These are phyloP conservation scores for Hydriomena furcata DNA, from an alignment of 2,888 invertebrate genomes.

Conservation along the genomic window DNA sequence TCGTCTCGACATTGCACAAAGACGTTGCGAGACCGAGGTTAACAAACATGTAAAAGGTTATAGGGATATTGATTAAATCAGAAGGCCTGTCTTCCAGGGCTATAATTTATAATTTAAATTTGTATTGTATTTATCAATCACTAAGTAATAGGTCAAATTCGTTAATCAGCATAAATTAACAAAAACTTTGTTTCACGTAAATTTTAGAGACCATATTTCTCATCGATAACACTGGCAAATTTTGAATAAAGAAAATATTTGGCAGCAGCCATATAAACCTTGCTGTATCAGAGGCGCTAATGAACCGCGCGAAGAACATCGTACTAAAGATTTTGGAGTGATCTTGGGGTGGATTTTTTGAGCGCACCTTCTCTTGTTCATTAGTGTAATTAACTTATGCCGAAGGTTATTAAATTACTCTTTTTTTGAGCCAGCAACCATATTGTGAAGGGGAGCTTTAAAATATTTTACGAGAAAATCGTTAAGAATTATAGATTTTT, in stretches of 20 bases:
- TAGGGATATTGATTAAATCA: constrained; percentile 14
- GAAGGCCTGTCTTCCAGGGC: constrained; percentile 9
- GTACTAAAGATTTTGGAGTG: constrained; percentile 80
- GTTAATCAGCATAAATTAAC: too few relatives aligned
- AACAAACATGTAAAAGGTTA: constrained; percentile 15
- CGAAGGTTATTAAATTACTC: constrained; percentile 66
- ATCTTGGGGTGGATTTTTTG: constrained; percentile 78
- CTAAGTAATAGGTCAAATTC: too few relatives aligned
- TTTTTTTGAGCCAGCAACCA: constrained; percentile 35
- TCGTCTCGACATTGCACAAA: constrained; percentile 6
- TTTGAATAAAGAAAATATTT: too few relatives aligned
- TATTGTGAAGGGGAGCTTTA: constrained; percentile 6
- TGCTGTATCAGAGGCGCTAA: constrained; percentile 64
- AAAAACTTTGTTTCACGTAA: too few relatives aligned
- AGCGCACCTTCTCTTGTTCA: constrained; percentile 80
- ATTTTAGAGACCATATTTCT: too few relatives aligned
- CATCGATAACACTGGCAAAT: too few relatives aligned
- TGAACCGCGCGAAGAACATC: constrained; percentile 80
- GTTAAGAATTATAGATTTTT: background rate
- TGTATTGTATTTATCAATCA: too few relatives aligned
- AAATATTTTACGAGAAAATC: background rate
- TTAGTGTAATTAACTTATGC: constrained; percentile 82
- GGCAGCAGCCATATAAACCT: constrained; percentile 52
- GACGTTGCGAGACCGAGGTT: background rate
- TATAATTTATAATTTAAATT: constrained; percentile 17